Evolutionary conservation across 2,888 invertebrate species (phyloP).

Genomic region (Tiliacea citrago): DNA sequence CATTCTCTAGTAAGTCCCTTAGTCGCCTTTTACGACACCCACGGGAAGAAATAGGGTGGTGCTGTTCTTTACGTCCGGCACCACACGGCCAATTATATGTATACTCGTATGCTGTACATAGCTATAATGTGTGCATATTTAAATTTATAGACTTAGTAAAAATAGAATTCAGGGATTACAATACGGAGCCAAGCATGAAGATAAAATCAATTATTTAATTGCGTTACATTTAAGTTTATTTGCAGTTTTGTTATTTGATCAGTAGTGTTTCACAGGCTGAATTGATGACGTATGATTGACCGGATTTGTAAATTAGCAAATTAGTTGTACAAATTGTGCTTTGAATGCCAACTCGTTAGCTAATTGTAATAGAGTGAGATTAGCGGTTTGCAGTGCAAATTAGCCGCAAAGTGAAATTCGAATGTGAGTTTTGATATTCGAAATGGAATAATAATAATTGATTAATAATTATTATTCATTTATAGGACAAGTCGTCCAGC

Average conservation of each 20-base stretch:
- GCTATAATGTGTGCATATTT: neutral
- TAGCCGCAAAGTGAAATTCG: neutral
- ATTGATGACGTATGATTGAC: neutral
- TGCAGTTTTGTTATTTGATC: neutral
- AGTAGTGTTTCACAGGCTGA: neutral
- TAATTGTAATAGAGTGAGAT: constrained; percentile 8
- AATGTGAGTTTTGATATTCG: neutral
- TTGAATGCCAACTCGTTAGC: constrained; percentile 9
- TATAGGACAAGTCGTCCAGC: too few species aligned
- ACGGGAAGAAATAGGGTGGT: too few species aligned
- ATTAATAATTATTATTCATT: too few species aligned
- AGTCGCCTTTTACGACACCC: too few species aligned
- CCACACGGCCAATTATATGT: too few species aligned
- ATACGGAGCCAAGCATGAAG: neutral
- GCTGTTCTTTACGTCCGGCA: too few species aligned
- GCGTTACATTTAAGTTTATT: neutral
- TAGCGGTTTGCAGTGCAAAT: neutral
- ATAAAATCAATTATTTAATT: neutral
- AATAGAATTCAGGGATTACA: neutral
- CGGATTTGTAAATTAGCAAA: constrained; percentile 1
- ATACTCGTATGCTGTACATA: too few species aligned
- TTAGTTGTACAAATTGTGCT: constrained; percentile 12
- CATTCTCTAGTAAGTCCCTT: too few species aligned
- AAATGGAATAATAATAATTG: neutral
- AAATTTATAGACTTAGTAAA: neutral